A percentile compares a stretch with the other conserved stretches of the same genome.
Evolutionary conservation across 2,888 invertebrate genomes (phyloP).

Genomic region (Schizaphis graminum): DNA sequence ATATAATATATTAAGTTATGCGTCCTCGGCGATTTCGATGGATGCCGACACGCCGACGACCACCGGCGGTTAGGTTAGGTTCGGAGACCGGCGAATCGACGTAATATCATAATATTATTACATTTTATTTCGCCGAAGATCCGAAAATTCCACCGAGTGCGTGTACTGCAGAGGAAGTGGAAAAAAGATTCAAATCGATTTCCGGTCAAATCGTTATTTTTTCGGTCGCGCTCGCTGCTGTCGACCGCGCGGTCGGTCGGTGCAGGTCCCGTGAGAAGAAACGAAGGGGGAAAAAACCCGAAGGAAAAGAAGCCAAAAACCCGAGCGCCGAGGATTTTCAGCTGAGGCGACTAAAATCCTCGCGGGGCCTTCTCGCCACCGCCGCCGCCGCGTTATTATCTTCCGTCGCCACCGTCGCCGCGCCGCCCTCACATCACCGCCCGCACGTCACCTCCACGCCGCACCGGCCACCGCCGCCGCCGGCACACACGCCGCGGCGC

Average conservation of each 20-base stretch:
- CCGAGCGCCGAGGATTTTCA: slow-evolving; percentile 49
- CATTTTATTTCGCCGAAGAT: neutral
- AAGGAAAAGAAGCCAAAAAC: slow-evolving; percentile 56
- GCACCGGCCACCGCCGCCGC: neutral
- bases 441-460: neutral
- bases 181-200: slow-evolving; percentile 49
- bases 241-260: neutral
- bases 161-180: neutral
- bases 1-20: neutral
- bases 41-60: neutral
- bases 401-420: slow-evolving; percentile 13
- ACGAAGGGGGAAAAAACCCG: neutral
- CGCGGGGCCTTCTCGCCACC: slow-evolving; percentile 22
- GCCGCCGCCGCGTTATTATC: slow-evolving; percentile 32
- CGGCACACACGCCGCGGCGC: neutral
- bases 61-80: neutral
- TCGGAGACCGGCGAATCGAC: neutral
- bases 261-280: slow-evolving; percentile 36
- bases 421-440: neutral
- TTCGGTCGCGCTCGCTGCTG: slow-evolving; percentile 1
- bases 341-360: slow-evolving; percentile 62
- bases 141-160: neutral
- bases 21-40: neutral
- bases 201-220: slow-evolving; percentile 61
- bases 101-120: neutral